These are phyloP conservation scores for Microplitis deprimator DNA, from an alignment of 2,888 invertebrate species.

Conservation along the genomic window DNA sequence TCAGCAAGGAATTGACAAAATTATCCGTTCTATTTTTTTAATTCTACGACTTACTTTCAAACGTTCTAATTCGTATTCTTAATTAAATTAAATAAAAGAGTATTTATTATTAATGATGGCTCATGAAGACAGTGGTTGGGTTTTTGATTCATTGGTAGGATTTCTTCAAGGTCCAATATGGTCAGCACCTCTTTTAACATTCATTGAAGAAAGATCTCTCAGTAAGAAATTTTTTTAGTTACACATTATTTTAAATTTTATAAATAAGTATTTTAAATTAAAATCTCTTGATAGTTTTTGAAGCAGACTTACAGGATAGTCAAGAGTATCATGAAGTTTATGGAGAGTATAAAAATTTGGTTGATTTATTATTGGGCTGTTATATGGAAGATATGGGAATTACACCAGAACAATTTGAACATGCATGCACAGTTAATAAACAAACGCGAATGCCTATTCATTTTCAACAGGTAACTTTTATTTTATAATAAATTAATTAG, in stretches of 20 bases:
- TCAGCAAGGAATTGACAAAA: conserved; percentile 26
- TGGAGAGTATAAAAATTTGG: conserved; percentile 89
- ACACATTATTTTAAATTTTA: not conserved
- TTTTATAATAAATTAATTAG: not conserved
- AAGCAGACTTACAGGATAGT: conserved; percentile 82
- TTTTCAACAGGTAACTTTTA: conserved; percentile 73
- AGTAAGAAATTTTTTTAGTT: conserved; percentile 74
- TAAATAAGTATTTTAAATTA: conserved; percentile 9
- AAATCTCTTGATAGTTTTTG: conserved; percentile 81
- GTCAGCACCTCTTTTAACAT: conserved; percentile 91
- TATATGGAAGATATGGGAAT: conserved; percentile 95
- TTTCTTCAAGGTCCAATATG: conserved; percentile 94
- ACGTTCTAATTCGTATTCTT: not conserved
- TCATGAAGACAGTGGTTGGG: conserved; percentile 84
- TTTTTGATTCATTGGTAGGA: conserved; percentile 91
- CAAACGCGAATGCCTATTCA: conserved; percentile 71
- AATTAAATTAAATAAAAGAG: not conserved
- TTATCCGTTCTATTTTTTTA: conserved; percentile 30
- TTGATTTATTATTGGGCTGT: conserved; percentile 91
- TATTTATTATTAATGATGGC: conserved; percentile 46
- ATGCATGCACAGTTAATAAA: conserved; percentile 78
- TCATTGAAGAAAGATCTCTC: conserved; percentile 93
- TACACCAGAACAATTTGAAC: conserved; percentile 88
- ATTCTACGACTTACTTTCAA: conserved; percentile 18
- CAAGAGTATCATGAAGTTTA: conserved; percentile 85